These are phyloP conservation scores for Sthenelais limicola DNA, from an alignment of 2,888 invertebrate species.

Conservation along the genomic window DNA sequence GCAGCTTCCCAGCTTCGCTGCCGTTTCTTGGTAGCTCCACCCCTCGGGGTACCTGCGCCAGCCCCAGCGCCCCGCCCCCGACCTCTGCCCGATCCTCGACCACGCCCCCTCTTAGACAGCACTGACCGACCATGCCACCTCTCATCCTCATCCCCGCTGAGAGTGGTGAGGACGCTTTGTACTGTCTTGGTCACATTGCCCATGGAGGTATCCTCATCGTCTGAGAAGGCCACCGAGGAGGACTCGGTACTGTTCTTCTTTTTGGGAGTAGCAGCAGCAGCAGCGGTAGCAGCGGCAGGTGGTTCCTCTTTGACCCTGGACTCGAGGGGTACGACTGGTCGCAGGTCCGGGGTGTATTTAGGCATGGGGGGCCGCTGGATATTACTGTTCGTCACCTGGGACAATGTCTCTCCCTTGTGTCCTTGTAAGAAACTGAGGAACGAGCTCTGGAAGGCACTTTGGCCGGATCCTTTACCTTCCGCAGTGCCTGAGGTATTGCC, in stretches of 20 bases:
- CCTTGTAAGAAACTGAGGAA: constrained; percentile 68
- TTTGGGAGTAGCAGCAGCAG: background rate
- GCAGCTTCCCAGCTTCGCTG: constrained; percentile 11
- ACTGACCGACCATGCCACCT: background rate
- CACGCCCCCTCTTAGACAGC: background rate
- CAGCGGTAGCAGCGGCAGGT: constrained; percentile 57
- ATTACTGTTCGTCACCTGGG: constrained; percentile 64
- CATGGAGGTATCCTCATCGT: constrained; percentile 56
- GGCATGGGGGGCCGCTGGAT: constrained; percentile 64
- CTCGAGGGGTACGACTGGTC: constrained; percentile 23
- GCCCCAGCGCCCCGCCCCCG: background rate
- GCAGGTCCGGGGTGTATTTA: constrained; percentile 67
- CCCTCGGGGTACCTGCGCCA: background rate
- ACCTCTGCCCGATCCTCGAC: constrained; percentile 4
- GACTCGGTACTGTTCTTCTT: background rate
- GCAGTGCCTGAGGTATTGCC: background rate
- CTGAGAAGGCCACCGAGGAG: constrained; percentile 55
- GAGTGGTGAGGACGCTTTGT: background rate
- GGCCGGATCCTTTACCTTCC: background rate
- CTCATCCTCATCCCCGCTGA: constrained; percentile 7
- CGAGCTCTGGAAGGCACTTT: constrained; percentile 59
- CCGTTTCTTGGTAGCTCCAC: background rate
- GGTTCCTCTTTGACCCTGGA: constrained; percentile 59
- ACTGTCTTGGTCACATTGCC: constrained; percentile 51
- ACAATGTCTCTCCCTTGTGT: constrained; percentile 68